A percentile compares a stretch with the other conserved stretches of the same genome.
phyloP scores from a whole-genome alignment of 1,140 invertebrate species.

The Rhizoglyphus robini region DNA sequence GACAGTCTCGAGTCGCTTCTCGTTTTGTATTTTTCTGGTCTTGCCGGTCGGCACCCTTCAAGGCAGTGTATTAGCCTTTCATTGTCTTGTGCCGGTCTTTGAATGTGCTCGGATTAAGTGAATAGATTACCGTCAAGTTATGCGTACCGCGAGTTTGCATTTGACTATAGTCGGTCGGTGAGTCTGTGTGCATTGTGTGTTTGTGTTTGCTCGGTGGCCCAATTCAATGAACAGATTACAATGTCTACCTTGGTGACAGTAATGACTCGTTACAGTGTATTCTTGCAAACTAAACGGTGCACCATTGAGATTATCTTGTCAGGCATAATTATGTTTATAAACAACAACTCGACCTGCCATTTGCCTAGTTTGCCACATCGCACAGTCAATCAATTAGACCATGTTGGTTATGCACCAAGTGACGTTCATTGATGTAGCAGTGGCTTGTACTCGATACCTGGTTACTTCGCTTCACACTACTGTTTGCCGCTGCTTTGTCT shows the following conservation, averaged over 20 bases:
- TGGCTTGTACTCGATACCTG: neutral
- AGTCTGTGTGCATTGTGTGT: too few relatives aligned
- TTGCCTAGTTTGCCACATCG: neutral
- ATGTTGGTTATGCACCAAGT: neutral
- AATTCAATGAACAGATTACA: neutral
- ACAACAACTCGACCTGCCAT: neutral
- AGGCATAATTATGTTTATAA: too few relatives aligned
- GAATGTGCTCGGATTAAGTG: neutral
- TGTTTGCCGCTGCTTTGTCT: neutral
- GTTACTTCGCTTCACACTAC: neutral
- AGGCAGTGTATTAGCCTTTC: too few relatives aligned
- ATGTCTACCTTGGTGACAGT: neutral
- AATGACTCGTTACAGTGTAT: neutral
- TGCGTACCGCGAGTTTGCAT: neutral
- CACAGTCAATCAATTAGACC: neutral
- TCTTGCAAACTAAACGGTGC: neutral
- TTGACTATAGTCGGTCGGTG: neutral
- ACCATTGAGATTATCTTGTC: slow-evolving; percentile 13
- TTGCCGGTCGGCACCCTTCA: too few relatives aligned
- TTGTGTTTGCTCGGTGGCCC: neutral
- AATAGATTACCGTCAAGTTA: neutral
- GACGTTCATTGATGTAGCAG: neutral
- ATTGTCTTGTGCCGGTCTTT: neutral
- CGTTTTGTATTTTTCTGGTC: too few relatives aligned
- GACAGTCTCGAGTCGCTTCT: too few relatives aligned